phyloP scores from a whole-genome alignment of 2,888 invertebrate species.

The Lampropteryx suffumata region DNA sequence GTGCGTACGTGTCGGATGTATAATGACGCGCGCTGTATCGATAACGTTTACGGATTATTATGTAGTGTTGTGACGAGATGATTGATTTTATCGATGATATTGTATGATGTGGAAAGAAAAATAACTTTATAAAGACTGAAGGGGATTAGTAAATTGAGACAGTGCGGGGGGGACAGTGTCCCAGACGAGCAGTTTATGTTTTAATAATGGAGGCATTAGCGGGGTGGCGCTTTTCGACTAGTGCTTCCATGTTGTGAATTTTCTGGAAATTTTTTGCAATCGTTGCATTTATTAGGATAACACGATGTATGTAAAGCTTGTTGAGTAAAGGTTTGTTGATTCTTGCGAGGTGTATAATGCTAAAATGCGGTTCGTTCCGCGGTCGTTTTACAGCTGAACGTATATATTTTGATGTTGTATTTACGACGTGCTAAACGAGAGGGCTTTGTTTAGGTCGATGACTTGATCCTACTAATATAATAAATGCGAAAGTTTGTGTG shows the following conservation, averaged over 20 bases:
- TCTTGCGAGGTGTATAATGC: constrained; percentile 4
- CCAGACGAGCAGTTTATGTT: constrained; percentile 52
- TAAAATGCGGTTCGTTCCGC: constrained; percentile 10
- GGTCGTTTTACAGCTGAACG: constrained; percentile 6
- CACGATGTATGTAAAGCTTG: not conserved
- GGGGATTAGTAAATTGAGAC: constrained; percentile 7
- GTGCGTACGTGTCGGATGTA: constrained; percentile 39
- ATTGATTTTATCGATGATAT: constrained; percentile 24
- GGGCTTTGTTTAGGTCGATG: constrained; percentile 7
- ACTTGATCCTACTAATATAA: constrained; percentile 6
- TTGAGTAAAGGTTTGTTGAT: constrained; percentile 10
- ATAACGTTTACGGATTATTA: constrained; percentile 39
- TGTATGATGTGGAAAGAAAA: constrained; percentile 3
- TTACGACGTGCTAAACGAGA: constrained; percentile 18
- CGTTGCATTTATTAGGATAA: not conserved
- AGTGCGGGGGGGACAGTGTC: constrained; percentile 19
- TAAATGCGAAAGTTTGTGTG: no score
- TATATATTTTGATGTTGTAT: constrained; percentile 24
- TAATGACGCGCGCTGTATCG: constrained; percentile 24
- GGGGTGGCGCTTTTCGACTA: constrained; percentile 38
- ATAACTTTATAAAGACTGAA: constrained; percentile 35
- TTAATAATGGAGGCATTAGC: constrained; percentile 64
- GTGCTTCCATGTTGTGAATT: constrained; percentile 17
- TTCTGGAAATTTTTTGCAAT: not conserved
- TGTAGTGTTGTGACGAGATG: constrained; percentile 52